Base-by-base conservation (phyloP, 1,140 invertebrate species). In the Ooceraea biroi region DNA sequence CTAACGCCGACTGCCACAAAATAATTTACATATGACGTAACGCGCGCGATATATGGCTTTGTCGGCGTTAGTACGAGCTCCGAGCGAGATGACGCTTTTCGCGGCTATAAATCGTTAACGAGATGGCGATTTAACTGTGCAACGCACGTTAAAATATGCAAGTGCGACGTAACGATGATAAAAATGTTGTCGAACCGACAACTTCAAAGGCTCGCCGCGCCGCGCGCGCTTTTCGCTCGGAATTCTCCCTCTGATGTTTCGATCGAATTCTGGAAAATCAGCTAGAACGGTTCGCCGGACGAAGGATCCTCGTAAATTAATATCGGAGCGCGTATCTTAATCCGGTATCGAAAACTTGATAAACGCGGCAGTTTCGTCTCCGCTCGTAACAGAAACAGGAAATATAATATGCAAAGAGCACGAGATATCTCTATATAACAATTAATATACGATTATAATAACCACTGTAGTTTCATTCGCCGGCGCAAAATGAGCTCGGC, bases 91-190 rank as follows among this genome's bases (percentile, higher is more conserved):
- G 41, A 58, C 50, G 44, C 57, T 80, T 71, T 55, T 30, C 19
- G 14, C 48, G 14, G 14, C 5, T 41, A 22, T 80, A 80, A 71
- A 80, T 71, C 27, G 36, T 69, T 80, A 69, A 80, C 36, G 36
- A n/a, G 57, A 80, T 22, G 22, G 65, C 30, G 50, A 69, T 69
- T 58, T 58, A 19, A 44, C 76, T 71, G 41, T 22, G 36, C 57
- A 69, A 71, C 57, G 52, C 55, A 22, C 25, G 25, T 57, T 80
- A 44, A 78, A 69, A 69, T 69, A 68, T 68, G 30, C 63, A 78
- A 50, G 27, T 36, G 48, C 7, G 17, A 10, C n/a, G 8, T 25
- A 57, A 19, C 22, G 36, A 19, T 12, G 4, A 36, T 55, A 71
- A 80, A 80, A 71, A 36, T 17, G 17, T 68, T 25, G 41, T 66